Percentiles rank a stretch among this genome's conserved stretches.
Evolutionary conservation across 2,797 vertebrate species (phyloP).

Genomic region (Streptopelia turtur): DNA sequence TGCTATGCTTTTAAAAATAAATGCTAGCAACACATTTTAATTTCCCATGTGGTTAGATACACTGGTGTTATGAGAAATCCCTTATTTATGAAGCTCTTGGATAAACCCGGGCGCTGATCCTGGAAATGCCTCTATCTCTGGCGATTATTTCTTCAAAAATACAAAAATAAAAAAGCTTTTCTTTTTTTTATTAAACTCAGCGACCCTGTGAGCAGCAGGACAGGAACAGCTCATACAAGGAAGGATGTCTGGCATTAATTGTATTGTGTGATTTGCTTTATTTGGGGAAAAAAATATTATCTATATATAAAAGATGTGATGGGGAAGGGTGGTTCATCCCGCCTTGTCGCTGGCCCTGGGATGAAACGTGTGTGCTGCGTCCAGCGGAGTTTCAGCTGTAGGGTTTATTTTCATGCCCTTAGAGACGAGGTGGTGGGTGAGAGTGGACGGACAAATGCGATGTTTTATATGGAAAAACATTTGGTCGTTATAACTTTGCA

Average conservation of each 20-base stretch:
- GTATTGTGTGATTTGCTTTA: not conserved
- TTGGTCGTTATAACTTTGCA: not conserved
- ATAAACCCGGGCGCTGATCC: not conserved
- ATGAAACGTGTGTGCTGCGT: fast-evolving
- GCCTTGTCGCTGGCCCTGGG: not conserved
- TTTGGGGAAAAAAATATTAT: not conserved
- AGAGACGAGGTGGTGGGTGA: too few species aligned
- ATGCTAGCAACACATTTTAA: slow-evolving; percentile 38
- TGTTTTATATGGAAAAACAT: not conserved
- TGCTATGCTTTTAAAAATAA: slow-evolving; percentile 51
- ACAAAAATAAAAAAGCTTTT: not conserved
- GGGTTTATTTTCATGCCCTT: not conserved
- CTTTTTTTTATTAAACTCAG: not conserved
- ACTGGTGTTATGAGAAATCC: not conserved
- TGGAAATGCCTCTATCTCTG: not conserved
- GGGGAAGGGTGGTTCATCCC: not conserved
- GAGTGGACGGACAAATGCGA: fast-evolving
- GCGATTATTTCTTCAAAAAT: not conserved
- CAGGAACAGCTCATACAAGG: not conserved
- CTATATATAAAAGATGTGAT: not conserved
- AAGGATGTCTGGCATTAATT: not conserved
- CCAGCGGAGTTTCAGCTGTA: not conserved
- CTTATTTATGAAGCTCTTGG: slow-evolving; percentile 10
- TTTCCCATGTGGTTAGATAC: slow-evolving; percentile 41
- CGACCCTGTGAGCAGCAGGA: not conserved